phyloP scores from a whole-genome alignment of 2,113 vertebrate species.

The Pachycephala philippinensis region DNA sequence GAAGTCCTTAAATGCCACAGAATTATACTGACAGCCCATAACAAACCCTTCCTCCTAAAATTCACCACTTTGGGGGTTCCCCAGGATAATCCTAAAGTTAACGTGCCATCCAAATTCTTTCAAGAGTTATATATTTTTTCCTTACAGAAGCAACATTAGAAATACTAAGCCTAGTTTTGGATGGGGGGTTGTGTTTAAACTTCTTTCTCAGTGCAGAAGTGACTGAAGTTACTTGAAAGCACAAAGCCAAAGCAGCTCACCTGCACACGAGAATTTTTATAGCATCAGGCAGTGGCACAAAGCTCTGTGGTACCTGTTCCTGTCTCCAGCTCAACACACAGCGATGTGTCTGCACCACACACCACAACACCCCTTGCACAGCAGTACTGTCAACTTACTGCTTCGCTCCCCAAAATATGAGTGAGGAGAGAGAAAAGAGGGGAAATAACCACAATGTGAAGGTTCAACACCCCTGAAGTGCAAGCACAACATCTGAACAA shows the following conservation, averaged over 20 bases:
- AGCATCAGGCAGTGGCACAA: not conserved
- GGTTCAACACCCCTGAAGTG: not conserved
- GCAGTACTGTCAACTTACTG: not conserved
- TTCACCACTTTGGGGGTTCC: not conserved
- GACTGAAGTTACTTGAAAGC: not conserved
- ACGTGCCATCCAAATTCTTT: not conserved
- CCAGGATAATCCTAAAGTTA: not conserved
- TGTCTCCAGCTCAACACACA: not conserved
- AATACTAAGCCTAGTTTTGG: not conserved
- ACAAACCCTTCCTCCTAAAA: not conserved
- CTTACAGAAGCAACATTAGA: not conserved
- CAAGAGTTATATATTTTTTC: not conserved
- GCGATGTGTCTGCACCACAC: not conserved
- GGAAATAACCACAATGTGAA: not conserved
- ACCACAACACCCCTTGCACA: not conserved
- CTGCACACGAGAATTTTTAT: not conserved
- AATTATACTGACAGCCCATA: not conserved
- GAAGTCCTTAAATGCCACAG: not conserved
- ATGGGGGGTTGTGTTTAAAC: fast-evolving
- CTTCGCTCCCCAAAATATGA: not conserved
- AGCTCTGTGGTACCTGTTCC: not conserved
- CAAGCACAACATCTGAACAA: not conserved
- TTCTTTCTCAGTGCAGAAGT: not conserved
- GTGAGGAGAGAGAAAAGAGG: not conserved
- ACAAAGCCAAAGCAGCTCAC: not conserved